Percentiles rank a stretch among this genome's conserved stretches.
Evolutionary conservation across 1,140 invertebrate genomes (phyloP).

Genomic region (Drosophila tsacasi): DNA sequence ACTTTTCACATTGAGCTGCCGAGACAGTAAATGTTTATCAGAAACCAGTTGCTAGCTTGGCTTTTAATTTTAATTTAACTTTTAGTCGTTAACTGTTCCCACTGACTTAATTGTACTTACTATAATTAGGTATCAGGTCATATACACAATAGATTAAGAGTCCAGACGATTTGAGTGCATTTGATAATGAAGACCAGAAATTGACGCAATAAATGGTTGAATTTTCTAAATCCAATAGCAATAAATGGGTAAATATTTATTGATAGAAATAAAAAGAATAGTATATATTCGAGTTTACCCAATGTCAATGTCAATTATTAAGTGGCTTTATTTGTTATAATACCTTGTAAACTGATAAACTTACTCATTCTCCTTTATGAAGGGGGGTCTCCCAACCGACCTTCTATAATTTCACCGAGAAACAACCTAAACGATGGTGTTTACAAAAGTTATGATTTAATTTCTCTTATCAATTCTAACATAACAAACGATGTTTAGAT

Average conservation of each 20-base stretch:
- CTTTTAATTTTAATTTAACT: constrained; percentile 19
- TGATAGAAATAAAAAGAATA: neutral
- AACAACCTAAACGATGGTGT: constrained; percentile 7
- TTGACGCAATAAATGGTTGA: constrained; percentile 13
- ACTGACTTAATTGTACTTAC: constrained; percentile 7
- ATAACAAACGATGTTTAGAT: constrained; percentile 25
- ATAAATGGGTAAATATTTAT: neutral
- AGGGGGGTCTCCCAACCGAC: neutral
- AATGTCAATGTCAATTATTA: neutral
- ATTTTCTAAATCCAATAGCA: neutral
- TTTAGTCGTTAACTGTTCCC: neutral
- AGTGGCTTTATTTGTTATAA: neutral
- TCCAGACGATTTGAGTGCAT: constrained; percentile 32
- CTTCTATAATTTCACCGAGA: neutral
- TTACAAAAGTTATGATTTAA: constrained; percentile 34
- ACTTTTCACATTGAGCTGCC: constrained; percentile 9
- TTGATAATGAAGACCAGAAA: constrained; percentile 24
- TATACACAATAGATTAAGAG: constrained; percentile 12
- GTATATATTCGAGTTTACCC: no score
- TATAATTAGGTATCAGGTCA: constrained; percentile 30
- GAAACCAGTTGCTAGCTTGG: constrained; percentile 10
- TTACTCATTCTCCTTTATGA: neutral
- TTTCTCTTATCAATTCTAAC: constrained; percentile 22
- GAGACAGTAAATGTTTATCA: neutral
- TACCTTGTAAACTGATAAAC: constrained; percentile 1